These are phyloP conservation scores for Morphnarchus princeps DNA, from an alignment of 2,113 vertebrate species.

Conservation along the genomic window DNA sequence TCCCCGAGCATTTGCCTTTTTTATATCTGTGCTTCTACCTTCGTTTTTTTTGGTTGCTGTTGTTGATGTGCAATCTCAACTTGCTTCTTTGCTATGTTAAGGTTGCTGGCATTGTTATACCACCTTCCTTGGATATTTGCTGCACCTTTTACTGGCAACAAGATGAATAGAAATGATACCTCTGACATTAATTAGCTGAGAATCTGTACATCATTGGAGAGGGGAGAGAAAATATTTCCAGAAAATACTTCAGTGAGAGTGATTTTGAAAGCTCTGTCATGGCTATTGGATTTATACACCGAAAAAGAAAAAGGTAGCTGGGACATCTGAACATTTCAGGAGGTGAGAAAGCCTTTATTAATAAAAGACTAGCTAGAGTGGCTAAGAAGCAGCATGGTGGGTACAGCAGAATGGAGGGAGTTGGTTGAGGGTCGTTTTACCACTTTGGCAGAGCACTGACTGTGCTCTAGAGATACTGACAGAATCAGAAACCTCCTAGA, in stretches of 20 bases:
- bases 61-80: background rate
- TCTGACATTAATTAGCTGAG: background rate
- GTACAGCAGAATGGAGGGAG: background rate
- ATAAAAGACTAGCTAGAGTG: background rate
- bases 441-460: background rate
- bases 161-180: background rate
- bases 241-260: background rate
- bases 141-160: background rate
- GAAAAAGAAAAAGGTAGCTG: background rate
- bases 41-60: background rate
- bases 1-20: fast-evolving
- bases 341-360: background rate
- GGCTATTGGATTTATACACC: background rate
- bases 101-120: background rate
- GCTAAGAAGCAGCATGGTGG: background rate
- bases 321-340: background rate
- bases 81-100: background rate
- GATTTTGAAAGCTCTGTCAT: background rate
- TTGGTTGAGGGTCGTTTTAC: background rate
- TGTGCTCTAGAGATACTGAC: background rate
- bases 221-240: background rate
- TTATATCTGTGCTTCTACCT: background rate
- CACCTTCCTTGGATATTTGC: background rate
- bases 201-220: background rate
- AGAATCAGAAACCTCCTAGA: background rate